Conservation (phyloP, 64 coral and sea anemone genomes). For the Acropora yongei region DNA sequence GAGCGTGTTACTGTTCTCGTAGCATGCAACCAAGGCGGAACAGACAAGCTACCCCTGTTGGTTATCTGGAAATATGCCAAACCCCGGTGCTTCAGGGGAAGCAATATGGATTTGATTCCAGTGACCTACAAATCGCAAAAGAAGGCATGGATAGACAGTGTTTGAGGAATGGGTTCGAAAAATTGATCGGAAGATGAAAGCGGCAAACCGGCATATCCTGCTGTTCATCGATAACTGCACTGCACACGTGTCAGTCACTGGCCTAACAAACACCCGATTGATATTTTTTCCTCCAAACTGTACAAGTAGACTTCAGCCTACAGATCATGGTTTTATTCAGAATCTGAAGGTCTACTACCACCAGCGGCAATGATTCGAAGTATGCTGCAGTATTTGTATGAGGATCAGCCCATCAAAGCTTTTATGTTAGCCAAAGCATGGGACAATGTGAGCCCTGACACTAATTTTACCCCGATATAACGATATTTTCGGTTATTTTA, state of each 20-base stretch:
- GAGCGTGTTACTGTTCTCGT: constrained; percentile 57
- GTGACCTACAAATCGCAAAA: constrained; percentile 52
- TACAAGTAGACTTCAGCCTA: constrained; percentile 61
- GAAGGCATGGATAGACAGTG: constrained; percentile 77
- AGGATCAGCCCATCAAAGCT: constrained; percentile 43
- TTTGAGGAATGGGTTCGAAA: constrained; percentile 64
- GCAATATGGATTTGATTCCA: constrained; percentile 50
- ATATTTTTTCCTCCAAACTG: constrained; percentile 71
- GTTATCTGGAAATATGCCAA: constrained; percentile 64
- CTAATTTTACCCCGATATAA: not conserved
- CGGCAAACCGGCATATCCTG: constrained; percentile 58
- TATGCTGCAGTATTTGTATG: constrained; percentile 65
- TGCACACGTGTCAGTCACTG: constrained; percentile 33
- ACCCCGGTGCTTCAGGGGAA: constrained; percentile 51
- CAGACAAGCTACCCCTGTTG: constrained; percentile 72
- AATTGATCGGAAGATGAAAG: constrained; percentile 58
- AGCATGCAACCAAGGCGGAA: constrained; percentile 55
- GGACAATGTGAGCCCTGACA: constrained; percentile 48
- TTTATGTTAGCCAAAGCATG: constrained; percentile 66
- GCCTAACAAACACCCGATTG: constrained; percentile 62
- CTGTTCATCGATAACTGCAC: constrained; percentile 56
- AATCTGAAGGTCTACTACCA: constrained; percentile 60
- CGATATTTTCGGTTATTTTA: too few species aligned
- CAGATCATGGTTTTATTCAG: constrained; percentile 73
- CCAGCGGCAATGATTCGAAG: constrained; percentile 41